Conservation (phyloP, 1,140 invertebrate genomes). For the Drosophila saltans region DNA sequence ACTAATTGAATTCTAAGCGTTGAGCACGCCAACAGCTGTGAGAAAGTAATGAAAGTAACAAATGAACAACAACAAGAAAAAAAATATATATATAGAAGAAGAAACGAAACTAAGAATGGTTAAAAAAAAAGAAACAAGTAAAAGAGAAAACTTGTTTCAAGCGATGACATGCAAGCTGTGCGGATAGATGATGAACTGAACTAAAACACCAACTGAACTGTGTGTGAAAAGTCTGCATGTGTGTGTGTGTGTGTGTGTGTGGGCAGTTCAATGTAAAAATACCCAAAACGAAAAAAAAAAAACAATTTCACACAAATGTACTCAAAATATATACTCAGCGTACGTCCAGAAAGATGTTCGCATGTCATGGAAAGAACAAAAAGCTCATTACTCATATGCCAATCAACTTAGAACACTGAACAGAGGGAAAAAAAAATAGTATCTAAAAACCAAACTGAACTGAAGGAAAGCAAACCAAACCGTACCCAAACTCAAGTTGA, state of each 20-base stretch:
- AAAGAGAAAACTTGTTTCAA: slow-evolving; percentile 49
- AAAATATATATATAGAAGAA: not conserved
- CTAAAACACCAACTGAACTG: slow-evolving; percentile 12
- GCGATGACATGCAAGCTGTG: slow-evolving; percentile 78
- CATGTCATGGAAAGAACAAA: slow-evolving; percentile 70
- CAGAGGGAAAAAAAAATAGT: not conserved
- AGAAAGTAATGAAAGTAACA: slow-evolving; percentile 70
- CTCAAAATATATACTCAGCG: slow-evolving; percentile 38
- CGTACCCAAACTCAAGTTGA: not conserved
- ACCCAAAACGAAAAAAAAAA: slow-evolving; percentile 19
- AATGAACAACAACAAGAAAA: slow-evolving; percentile 35
- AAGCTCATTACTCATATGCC: slow-evolving; percentile 81
- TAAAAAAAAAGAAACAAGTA: slow-evolving; percentile 32
- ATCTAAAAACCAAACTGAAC: not conserved
- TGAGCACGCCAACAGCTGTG: slow-evolving; percentile 75
- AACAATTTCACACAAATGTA: slow-evolving; percentile 75
- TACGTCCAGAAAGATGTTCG: slow-evolving; percentile 42
- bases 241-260: slow-evolving; percentile 68
- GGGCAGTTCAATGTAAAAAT: slow-evolving; percentile 49
- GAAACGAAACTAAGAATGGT: slow-evolving; percentile 14
- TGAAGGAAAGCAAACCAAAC: slow-evolving; percentile 11
- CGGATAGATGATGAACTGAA: slow-evolving; percentile 32
- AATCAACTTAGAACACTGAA: slow-evolving; percentile 53
- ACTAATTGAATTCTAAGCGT: slow-evolving; percentile 82
- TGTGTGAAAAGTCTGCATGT: slow-evolving; percentile 15